Evolutionary conservation across 1,140 invertebrate genomes (phyloP), one percentile per base, ranked within the genome.

Genomic region (Gonioctena quinquepunctata): DNA sequence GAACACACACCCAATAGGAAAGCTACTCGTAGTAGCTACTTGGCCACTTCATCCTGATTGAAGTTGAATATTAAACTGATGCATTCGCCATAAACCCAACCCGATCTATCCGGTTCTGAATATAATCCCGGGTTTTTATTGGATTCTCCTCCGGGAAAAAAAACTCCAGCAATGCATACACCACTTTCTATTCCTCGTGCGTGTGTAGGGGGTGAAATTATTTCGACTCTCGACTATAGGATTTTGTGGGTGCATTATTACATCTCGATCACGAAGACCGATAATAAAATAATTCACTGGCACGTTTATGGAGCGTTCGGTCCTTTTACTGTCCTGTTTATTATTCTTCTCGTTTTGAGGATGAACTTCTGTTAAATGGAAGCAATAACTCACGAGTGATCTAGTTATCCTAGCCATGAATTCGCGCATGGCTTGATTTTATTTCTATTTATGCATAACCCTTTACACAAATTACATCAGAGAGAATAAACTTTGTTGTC

Each of bases 341-440:
- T 59, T 59, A 59, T 59, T 59, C 56, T 59, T 59, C 56, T 59
- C 56, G 16, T 59, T 59, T 59, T 59, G 21, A 25, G 56, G n/a
- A 59, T 59, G 56, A 59, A 59, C 25, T 59, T 59, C 56, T 26
- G 56, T 11, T 59, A 22, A 16, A 26, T 13, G 13, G n/a, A 22
- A 28, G 56, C 23, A 25, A 42, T 42, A 42, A 42, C 16, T 42
- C 33, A 42, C 33, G 33, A 42, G 11, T 42, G 33, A 42, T n/a
- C n/a, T n/a, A 42, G 16, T 42, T 42, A 42, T 42, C 16, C 16
- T n/a, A 42, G 33, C 11, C 33, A n/a, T 4, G 33, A 42, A 42
- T 42, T 42, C 33, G 16, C 11, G 33, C 33, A 42, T 42, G 33
- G 16, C 33, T 42, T 42, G 33, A 42, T n/a, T 42, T 42, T 42